Evolutionary conservation across 2,797 vertebrate genomes (phyloP).

Genomic region (Platalea minor): DNA sequence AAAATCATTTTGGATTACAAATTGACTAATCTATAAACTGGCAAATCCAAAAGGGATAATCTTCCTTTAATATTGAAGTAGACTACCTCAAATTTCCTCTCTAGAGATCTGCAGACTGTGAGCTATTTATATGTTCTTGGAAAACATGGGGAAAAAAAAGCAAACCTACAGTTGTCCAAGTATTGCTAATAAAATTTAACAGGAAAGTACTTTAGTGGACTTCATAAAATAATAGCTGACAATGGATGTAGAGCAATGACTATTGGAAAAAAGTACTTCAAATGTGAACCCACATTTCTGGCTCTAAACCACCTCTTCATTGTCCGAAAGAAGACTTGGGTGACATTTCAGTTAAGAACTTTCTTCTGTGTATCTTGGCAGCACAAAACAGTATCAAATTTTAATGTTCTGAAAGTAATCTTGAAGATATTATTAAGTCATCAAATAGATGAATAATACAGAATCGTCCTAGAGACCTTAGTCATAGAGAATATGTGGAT

Average conservation of each 20-base stretch:
- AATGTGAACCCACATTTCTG: not conserved
- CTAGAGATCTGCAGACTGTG: not conserved
- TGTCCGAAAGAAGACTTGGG: not conserved
- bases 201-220: not conserved
- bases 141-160: accelerated
- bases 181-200: not conserved
- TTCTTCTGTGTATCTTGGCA: not conserved
- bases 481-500: not conserved
- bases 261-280: not conserved
- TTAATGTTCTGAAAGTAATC: not conserved
- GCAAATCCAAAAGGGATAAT: not conserved
- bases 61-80: not conserved
- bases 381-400: not conserved
- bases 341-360: not conserved
- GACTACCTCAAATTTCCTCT: not conserved
- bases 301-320: not conserved
- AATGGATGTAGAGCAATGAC: not conserved
- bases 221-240: not conserved
- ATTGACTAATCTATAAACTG: not conserved
- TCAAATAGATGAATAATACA: not conserved
- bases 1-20: not conserved
- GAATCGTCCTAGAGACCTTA: not conserved
- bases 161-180: not conserved
- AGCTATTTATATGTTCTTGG: not conserved
- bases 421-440: not conserved